Conservation (phyloP, 2,797 vertebrate genomes). For the Orientallactaga sibirica region DNA sequence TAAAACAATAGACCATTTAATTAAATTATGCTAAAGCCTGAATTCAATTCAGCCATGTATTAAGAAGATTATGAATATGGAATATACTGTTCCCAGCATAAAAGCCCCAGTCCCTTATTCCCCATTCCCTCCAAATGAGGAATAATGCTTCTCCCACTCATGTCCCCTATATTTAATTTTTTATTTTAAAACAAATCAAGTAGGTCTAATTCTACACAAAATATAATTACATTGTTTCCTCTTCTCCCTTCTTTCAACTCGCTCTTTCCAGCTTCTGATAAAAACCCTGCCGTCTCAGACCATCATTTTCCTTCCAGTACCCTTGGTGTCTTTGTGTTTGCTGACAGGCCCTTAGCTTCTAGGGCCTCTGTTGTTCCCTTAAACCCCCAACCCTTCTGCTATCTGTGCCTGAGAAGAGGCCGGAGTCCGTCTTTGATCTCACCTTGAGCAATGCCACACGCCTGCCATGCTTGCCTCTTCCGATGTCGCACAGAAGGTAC, state of each 20-base stretch:
- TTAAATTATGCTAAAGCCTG: conserved; percentile 72
- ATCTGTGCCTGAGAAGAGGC: background rate
- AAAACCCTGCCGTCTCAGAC: background rate
- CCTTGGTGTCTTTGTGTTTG: background rate
- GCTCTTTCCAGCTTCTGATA: background rate
- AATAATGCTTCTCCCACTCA: background rate
- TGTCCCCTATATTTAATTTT: background rate
- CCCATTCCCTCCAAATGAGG: background rate
- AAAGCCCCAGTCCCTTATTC: background rate
- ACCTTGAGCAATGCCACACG: background rate
- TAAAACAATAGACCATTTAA: conserved; percentile 77
- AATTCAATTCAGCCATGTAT: conserved; percentile 54
- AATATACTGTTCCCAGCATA: background rate
- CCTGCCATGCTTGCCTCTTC: background rate
- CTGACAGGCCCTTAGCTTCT: background rate
- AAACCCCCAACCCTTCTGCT: background rate
- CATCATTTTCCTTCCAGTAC: background rate
- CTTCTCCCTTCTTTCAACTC: background rate
- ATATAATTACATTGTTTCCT: background rate
- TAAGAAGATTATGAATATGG: conserved; percentile 71
- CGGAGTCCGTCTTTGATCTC: background rate
- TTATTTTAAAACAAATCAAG: conserved; percentile 37
- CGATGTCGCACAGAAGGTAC: background rate
- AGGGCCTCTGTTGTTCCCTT: background rate
- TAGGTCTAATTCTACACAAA: background rate